Evolutionary conservation across 2,113 vertebrate genomes (phyloP), one percentile per base, ranked within the genome.

Genomic region (Onychorhynchus coronatus): DNA sequence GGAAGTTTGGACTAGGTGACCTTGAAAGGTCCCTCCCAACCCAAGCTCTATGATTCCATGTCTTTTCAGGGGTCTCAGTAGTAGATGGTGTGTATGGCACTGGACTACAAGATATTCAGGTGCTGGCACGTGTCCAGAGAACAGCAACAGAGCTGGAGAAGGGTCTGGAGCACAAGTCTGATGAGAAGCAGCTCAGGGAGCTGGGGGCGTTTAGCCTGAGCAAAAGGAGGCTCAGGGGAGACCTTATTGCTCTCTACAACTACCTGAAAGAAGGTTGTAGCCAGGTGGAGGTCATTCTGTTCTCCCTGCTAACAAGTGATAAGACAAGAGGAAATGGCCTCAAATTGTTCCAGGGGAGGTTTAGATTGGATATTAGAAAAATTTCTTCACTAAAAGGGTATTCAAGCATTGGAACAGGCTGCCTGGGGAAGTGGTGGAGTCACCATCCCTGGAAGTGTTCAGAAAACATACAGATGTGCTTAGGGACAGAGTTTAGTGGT

Each of bases 101-200:
- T 12, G 35, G 50, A 37, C 52, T 73, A 13, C 31, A 62, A 21
- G 8, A 58, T 6, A 8, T 9, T 14, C 27, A 55, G 55, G 11
- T 3, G 30, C 47, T 83, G 41, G n/a, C 66, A 31, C 3, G 1
- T 16, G 22, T 81, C 27, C 68, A 58, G 50, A 50, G 59, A 66
- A 31, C 25, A 42, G 16, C 55, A 56, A 0, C 0, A 0, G 24
- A 47, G 21, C n/a, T 76, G 35, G 30, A 47, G 41, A 68, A 68
- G 24, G 6, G 11, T 47, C 53, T 75, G 61, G 53, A 82, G 46
- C 70, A 59, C 24, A 14, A 4, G 2, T 39, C 20, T 89, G 63
- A 49, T 47, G 39, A 55, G 62, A 6, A 76, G 46, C 13, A 67
- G n/a, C 46, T 81, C 52, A 24, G 31, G 50, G 50, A 65, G 35